phyloP scores from a whole-genome alignment of 2,113 vertebrate species.

The Progne subis region DNA sequence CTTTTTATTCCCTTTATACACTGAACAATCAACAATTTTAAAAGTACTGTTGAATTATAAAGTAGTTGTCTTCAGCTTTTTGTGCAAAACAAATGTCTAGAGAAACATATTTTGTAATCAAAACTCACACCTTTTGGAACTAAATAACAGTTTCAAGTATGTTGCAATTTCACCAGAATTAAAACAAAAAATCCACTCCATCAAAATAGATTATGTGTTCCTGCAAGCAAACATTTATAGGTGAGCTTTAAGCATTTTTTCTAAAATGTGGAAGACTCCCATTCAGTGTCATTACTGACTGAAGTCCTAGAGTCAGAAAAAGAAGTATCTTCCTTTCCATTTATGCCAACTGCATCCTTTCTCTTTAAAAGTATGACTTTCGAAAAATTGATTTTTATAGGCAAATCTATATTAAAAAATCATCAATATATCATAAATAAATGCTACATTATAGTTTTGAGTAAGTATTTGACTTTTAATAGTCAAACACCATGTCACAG shows the following conservation, averaged over 20 bases:
- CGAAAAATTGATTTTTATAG: not conserved
- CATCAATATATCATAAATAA: not conserved
- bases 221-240: not conserved
- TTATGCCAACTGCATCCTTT: not conserved
- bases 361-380: not conserved
- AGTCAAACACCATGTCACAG: not conserved
- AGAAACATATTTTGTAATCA: not conserved
- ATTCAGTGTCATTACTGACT: not conserved
- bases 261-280: not conserved
- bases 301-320: not conserved
- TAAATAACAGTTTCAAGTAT: not conserved
- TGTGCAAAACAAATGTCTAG: not conserved
- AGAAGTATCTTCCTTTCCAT: not conserved
- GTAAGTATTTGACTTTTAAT: not conserved
- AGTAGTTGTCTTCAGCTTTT: constrained; percentile 22
- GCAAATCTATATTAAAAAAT: not conserved
- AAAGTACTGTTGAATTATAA: constrained; percentile 50
- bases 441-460: not conserved
- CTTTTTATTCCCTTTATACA: constrained; percentile 63
- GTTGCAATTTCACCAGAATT: not conserved
- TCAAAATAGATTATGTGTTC: not conserved
- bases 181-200: not conserved
- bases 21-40: constrained; percentile 43
- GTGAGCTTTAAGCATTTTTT: not conserved
- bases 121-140: not conserved